Base-by-base conservation (phyloP, 2,113 vertebrate genomes). In the Arvicanthis niloticus region DNA sequence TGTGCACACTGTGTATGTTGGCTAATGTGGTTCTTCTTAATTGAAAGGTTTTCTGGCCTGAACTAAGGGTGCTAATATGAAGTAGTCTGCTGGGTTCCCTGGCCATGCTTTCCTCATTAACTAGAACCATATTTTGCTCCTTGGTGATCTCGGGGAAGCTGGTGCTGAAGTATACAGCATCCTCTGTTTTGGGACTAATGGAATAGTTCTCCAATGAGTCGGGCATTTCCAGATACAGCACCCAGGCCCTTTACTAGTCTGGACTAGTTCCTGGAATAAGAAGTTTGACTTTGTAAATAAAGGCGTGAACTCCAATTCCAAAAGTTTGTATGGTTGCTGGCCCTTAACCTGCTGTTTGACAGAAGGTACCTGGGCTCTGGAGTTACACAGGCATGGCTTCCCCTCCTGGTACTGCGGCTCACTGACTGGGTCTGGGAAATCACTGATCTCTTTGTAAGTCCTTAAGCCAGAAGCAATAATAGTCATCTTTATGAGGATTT, bases 1-100 rank as follows among this genome's bases (percentile, higher is more conserved):
- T 45, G 19, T 12, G 34, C 37, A 77, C 76, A 45, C 76, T 37
- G 40, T 87, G 88, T 84, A 53, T 67, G 53, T 13, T 45, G 68
- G n/a, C 89, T 76, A 15, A 62, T 0, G 1, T 15, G 67, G 37
- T 76, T 24, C 31, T 29, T 53, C 58, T 56, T 5, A 31, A 37
- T 17, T 75, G 67, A 80, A 91, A 96, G 87, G 53, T n/a, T 87
- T 93, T 68, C 81, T 89, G 91, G 82, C 89, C 45, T 77, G 29
- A 29, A 8, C 93, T 60, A 37, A 22, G 4, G 40, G n/a, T 26
- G 34, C 67, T 31, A 56, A 92, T 16, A 65, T 24, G 81, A 92
- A 67, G 31, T 72, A 48, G 16, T 84, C 34, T 45, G 13, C 77
- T 72, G 26, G n/a, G 56, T 60, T 81, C 37, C 76, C 42, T 80